Evolutionary conservation across 2,113 vertebrate genomes (phyloP).

Genomic region (Edolisoma coerulescens): DNA sequence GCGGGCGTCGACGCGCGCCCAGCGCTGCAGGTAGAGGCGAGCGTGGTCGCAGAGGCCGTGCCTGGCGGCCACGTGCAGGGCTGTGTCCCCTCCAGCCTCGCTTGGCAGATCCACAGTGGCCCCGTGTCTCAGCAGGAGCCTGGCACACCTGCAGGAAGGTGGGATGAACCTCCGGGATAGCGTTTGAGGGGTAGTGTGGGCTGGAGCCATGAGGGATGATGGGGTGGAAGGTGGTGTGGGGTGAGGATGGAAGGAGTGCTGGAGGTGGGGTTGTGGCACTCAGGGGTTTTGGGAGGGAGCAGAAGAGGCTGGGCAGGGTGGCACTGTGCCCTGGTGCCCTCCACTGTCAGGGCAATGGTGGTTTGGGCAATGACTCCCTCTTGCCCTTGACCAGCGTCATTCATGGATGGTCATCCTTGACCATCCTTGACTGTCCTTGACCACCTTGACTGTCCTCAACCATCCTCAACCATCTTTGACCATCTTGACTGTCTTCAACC

Average conservation of each 20-base stretch:
- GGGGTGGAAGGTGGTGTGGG: fast-evolving
- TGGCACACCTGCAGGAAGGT: constrained; percentile 68
- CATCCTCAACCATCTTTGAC: not conserved
- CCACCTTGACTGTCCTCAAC: not conserved
- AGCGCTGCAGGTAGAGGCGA: constrained; percentile 66
- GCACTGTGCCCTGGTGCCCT: not conserved
- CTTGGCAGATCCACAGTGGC: constrained; percentile 54
- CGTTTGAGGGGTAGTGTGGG: not conserved
- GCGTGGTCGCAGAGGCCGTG: constrained; percentile 64
- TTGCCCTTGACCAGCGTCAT: not conserved
- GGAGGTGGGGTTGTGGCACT: not conserved
- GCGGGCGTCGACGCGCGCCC: constrained; percentile 30
- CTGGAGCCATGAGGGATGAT: fast-evolving
- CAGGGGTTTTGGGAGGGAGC: not conserved
- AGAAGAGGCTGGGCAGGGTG: not conserved
- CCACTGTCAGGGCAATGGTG: not conserved
- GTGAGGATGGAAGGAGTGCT: fast-evolving
- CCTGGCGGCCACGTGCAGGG: constrained; percentile 71
- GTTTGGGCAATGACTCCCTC: not conserved
- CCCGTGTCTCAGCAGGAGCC: constrained; percentile 65
- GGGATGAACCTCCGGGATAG: not conserved
- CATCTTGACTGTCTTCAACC: no score
- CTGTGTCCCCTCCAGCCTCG: constrained; percentile 49
- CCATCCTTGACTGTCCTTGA: not conserved
- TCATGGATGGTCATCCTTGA: not conserved